Percentiles rank a stretch among this genome's conserved stretches.
These are phyloP conservation scores for Portunus trituberculatus DNA, from an alignment of 1,140 invertebrate genomes.

Conservation along the genomic window DNA sequence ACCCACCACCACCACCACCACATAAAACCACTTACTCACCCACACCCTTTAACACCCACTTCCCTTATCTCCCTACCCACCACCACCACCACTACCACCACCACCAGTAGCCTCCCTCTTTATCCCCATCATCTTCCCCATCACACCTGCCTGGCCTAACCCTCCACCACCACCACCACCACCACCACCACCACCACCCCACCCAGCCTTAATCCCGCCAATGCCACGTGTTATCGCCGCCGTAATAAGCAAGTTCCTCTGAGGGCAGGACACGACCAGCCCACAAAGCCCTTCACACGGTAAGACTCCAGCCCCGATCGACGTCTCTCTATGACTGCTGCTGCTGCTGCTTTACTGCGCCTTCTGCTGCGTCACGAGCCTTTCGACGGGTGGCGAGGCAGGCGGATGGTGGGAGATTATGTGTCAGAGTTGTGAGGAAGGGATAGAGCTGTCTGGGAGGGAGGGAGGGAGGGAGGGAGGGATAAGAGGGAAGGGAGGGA, in stretches of 20 bases:
- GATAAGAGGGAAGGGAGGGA: too few species aligned
- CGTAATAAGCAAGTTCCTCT: constrained; percentile 12
- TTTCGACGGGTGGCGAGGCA: background rate
- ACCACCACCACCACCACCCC: background rate
- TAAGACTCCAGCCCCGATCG: background rate
- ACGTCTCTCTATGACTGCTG: background rate
- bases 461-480: too few species aligned
- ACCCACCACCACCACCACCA: background rate
- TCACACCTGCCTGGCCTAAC: background rate
- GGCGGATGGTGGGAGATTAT: background rate
- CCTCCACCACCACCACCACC: background rate
- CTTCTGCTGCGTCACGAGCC: background rate
- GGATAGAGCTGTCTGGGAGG: background rate
- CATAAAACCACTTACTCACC: too few species aligned
- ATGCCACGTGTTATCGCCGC: background rate
- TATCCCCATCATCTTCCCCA: background rate
- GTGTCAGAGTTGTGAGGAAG: background rate
- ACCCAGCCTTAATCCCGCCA: background rate
- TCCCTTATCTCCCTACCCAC: background rate
- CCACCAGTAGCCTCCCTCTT: background rate
- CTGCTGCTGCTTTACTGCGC: background rate
- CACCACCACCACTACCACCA: background rate
- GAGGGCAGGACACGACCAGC: background rate
- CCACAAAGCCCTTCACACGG: background rate
- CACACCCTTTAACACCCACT: background rate